These are phyloP conservation scores for Vidua chalybeata DNA, from an alignment of 2,113 vertebrate species.

Conservation along the genomic window DNA sequence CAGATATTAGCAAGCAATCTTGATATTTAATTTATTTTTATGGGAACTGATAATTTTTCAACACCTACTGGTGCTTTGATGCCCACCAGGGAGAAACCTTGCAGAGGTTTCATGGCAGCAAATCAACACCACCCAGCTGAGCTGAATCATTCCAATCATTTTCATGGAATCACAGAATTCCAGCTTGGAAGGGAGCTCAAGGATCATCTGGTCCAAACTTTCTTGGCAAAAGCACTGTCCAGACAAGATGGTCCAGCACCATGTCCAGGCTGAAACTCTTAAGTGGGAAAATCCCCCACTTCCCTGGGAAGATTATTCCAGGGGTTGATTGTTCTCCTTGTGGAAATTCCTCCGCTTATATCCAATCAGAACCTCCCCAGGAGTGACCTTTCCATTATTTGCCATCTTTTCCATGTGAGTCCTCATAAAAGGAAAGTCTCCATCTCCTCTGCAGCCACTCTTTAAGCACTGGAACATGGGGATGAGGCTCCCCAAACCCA, in stretches of 20 bases:
- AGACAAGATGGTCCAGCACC: neutral
- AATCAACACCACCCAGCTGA: neutral
- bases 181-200: neutral
- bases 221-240: neutral
- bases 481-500: neutral
- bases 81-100: neutral
- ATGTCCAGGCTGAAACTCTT: neutral
- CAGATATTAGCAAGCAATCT: neutral
- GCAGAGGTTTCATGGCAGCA: neutral
- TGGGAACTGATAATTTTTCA: neutral
- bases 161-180: neutral
- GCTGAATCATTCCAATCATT: neutral
- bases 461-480: rapidly evolving
- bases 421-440: neutral
- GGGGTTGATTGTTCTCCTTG: neutral
- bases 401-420: neutral
- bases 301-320: neutral
- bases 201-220: neutral
- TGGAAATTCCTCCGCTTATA: neutral
- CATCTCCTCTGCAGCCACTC: neutral
- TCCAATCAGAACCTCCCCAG: neutral
- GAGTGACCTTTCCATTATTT: neutral
- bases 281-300: neutral
- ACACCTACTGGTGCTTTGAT: neutral
- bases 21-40: neutral